Evolutionary conservation across 1,140 invertebrate species (phyloP).

Genomic region (Drosophila miranda): DNA sequence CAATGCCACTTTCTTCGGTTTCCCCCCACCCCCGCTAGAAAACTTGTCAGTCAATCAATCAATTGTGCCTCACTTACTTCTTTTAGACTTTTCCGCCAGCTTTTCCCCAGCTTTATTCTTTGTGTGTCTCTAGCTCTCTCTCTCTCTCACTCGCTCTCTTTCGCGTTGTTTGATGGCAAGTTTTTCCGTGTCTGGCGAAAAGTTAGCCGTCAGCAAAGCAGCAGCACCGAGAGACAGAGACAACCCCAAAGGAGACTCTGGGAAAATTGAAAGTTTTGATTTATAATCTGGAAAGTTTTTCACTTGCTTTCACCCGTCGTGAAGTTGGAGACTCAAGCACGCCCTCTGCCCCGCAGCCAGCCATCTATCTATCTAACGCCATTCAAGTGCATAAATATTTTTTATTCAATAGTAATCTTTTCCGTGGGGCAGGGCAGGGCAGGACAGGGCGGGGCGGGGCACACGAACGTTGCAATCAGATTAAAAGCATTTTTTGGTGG

Average conservation of each 20-base stretch:
- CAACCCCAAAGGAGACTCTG: slow-evolving; percentile 45
- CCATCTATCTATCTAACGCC: slow-evolving; percentile 63
- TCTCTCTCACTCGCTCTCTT: not conserved
- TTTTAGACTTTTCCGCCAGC: slow-evolving; percentile 29
- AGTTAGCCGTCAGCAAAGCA: slow-evolving; percentile 62
- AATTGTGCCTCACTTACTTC: slow-evolving; percentile 48
- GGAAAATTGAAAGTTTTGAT: slow-evolving; percentile 79
- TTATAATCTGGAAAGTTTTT: slow-evolving; percentile 75
- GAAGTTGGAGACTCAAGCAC: not conserved
- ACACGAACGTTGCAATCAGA: slow-evolving; percentile 66
- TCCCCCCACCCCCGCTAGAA: slow-evolving; percentile 1
- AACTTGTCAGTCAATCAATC: slow-evolving; percentile 70
- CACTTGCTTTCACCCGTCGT: slow-evolving; percentile 32
- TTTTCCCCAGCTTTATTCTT: not conserved
- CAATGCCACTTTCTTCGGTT: slow-evolving; percentile 36
- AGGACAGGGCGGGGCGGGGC: too few species aligned
- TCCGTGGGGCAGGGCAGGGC: not conserved
- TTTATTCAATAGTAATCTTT: slow-evolving; percentile 53
- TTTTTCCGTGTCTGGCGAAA: slow-evolving; percentile 48
- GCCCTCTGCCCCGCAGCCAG: slow-evolving; percentile 12
- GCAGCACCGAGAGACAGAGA: not conserved
- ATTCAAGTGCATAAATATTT: slow-evolving; percentile 78
- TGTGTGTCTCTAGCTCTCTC: too few species aligned
- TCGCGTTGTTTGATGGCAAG: slow-evolving; percentile 15
- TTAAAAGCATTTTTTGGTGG: slow-evolving; percentile 71